These are phyloP conservation scores for Drosophila equinoxialis DNA, from an alignment of 1,140 invertebrate genomes.

Conservation along the genomic window DNA sequence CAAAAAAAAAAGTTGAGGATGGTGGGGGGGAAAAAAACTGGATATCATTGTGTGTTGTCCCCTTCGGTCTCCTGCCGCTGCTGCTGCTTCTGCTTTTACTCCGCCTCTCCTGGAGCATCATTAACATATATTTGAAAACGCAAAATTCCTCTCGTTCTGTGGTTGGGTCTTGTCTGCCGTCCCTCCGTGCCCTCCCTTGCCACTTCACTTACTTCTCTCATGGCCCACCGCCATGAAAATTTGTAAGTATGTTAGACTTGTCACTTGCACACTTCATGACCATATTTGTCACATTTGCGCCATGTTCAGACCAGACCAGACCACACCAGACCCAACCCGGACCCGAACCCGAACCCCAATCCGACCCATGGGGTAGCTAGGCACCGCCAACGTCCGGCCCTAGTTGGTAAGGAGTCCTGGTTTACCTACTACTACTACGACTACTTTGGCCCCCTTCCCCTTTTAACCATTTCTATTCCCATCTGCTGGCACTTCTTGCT, in stretches of 20 bases:
- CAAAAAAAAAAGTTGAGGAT: constrained; percentile 5
- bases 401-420: constrained; percentile 44
- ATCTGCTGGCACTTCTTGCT: constrained; percentile 23
- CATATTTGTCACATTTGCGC: constrained; percentile 82
- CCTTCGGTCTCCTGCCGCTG: background rate
- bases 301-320: constrained; percentile 51
- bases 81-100: background rate
- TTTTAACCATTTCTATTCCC: background rate
- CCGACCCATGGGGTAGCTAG: background rate
- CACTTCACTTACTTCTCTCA: background rate
- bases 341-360: background rate
- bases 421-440: constrained; percentile 23
- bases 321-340: constrained; percentile 15
- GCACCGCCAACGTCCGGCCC: constrained; percentile 47
- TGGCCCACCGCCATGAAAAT: constrained; percentile 60
- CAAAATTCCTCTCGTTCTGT: constrained; percentile 57
- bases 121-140: constrained; percentile 81
- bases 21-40: constrained; percentile 42
- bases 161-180: constrained; percentile 29
- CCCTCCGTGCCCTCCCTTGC: background rate
- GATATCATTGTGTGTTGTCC: constrained; percentile 60
- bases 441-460: background rate
- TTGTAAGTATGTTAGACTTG: constrained; percentile 82
- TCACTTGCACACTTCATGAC: constrained; percentile 81
- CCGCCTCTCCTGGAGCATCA: constrained; percentile 43